Conservation (phyloP, 2,113 vertebrate species). For the Apteryx mantelli region DNA sequence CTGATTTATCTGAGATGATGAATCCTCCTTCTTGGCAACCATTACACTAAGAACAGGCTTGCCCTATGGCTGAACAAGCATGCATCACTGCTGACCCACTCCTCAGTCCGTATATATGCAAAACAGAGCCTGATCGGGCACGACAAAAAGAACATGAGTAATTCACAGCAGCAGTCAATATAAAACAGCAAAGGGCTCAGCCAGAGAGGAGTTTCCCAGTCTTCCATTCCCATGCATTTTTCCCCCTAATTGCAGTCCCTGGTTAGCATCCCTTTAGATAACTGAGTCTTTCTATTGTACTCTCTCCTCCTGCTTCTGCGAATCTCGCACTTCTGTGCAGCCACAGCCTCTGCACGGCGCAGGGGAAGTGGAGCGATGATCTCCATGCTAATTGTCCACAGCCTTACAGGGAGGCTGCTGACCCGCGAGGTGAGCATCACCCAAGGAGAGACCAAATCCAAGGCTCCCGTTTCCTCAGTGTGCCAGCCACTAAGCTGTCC, state of each 20-base stretch:
- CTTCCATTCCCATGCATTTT: not conserved
- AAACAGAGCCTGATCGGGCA: not conserved
- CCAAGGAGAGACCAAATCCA: not conserved
- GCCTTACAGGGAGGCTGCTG: not conserved
- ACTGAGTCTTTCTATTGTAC: not conserved
- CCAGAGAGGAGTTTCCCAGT: not conserved
- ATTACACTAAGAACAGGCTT: not conserved
- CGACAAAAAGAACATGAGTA: fast-evolving
- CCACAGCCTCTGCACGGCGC: not conserved
- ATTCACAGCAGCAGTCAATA: not conserved
- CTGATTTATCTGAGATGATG: not conserved
- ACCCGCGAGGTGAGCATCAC: not conserved
- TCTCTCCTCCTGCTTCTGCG: not conserved
- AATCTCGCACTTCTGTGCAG: not conserved
- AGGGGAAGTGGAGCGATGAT: no score
- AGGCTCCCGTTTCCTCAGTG: not conserved
- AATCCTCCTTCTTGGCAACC: not conserved
- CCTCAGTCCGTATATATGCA: fast-evolving
- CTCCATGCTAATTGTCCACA: not conserved
- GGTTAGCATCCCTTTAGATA: not conserved
- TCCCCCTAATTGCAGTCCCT: not conserved
- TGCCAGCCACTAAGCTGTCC: not conserved
- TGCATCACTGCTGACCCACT: not conserved
- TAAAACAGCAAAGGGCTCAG: not conserved
- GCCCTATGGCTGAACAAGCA: not conserved